These are phyloP conservation scores for Pseudomyrmex dendroicus DNA, from an alignment of 1,140 invertebrate species.

Conservation along the genomic window DNA sequence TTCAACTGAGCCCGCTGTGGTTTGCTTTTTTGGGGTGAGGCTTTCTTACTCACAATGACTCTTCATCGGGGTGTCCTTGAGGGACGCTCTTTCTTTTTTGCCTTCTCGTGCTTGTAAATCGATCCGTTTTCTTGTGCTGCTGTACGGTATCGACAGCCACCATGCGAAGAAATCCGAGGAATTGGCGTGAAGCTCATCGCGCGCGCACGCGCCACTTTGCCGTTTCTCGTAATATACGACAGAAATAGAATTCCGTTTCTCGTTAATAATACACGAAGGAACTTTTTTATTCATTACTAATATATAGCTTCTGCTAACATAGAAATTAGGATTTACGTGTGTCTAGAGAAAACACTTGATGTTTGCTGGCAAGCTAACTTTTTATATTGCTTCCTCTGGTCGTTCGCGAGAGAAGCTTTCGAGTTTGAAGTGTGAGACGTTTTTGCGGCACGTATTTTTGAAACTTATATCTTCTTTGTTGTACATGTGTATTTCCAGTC, in stretches of 20 bases:
- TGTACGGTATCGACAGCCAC: neutral
- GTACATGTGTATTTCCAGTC: neutral
- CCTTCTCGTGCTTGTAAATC: constrained; percentile 11
- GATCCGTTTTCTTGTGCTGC: neutral
- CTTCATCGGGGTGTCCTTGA: constrained; percentile 14
- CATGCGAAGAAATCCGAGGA: constrained; percentile 11
- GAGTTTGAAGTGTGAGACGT: neutral
- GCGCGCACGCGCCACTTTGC: neutral
- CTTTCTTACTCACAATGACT: constrained; percentile 44
- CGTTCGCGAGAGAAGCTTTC: neutral
- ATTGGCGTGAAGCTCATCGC: neutral
- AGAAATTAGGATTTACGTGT: constrained; percentile 37
- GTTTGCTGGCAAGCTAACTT: constrained; percentile 19
- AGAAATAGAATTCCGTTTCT: constrained; percentile 7
- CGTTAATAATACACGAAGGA: neutral
- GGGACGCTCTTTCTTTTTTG: neutral
- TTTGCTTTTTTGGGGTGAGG: constrained; percentile 75
- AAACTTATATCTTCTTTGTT: constrained; percentile 1
- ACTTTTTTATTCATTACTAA: neutral
- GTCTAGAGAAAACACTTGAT: constrained; percentile 1
- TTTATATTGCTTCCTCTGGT: constrained; percentile 17
- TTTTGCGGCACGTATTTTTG: constrained; percentile 3
- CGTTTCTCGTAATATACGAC: neutral
- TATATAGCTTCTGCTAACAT: constrained; percentile 23
- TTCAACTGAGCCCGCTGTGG: constrained; percentile 77